Percentiles rank a stretch among this genome's conserved stretches.
These are phyloP conservation scores for Salmo trutta DNA, from an alignment of 2,797 vertebrate genomes.

Conservation along the genomic window DNA sequence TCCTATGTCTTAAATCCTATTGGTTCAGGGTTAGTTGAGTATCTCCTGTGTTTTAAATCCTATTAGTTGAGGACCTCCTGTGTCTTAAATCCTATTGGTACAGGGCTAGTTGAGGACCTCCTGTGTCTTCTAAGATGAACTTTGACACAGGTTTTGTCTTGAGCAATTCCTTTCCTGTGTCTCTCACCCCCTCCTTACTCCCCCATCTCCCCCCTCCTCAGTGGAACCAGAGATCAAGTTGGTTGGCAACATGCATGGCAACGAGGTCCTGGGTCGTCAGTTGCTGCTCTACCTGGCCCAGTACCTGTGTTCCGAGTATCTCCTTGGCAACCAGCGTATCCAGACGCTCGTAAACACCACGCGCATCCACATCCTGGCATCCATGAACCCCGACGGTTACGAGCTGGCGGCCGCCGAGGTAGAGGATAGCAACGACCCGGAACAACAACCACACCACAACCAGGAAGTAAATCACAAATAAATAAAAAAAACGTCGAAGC, in stretches of 20 bases:
- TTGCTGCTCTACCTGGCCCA: constrained; percentile 91
- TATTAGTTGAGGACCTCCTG: too few species aligned
- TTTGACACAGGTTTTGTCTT: too few species aligned
- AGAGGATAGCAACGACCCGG: constrained; percentile 79
- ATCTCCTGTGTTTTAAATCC: too few species aligned
- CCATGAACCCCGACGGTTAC: constrained; percentile 97
- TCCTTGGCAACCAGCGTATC: constrained; percentile 84
- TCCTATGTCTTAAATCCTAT: too few species aligned
- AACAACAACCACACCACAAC: constrained; percentile 77
- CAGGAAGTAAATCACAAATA: constrained; percentile 83
- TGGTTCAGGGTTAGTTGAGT: too few species aligned
- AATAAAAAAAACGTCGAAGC: constrained; percentile 20
- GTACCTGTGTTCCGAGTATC: constrained; percentile 93
- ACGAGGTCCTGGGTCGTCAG: constrained; percentile 93
- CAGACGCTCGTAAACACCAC: constrained; percentile 91
- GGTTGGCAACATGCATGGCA: constrained; percentile 96
- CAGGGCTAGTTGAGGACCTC: too few species aligned
- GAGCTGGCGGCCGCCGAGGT: constrained; percentile 94
- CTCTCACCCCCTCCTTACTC: constrained; percentile 22
- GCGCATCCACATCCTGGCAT: constrained; percentile 92
- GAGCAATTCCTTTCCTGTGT: background rate
- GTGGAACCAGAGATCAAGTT: constrained; percentile 96
- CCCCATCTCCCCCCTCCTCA: constrained; percentile 50
- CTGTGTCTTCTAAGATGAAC: background rate
- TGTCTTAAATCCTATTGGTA: too few species aligned